phyloP scores from a whole-genome alignment of 1,140 invertebrate genomes.

The Trachymyrmex septentrionalis region DNA sequence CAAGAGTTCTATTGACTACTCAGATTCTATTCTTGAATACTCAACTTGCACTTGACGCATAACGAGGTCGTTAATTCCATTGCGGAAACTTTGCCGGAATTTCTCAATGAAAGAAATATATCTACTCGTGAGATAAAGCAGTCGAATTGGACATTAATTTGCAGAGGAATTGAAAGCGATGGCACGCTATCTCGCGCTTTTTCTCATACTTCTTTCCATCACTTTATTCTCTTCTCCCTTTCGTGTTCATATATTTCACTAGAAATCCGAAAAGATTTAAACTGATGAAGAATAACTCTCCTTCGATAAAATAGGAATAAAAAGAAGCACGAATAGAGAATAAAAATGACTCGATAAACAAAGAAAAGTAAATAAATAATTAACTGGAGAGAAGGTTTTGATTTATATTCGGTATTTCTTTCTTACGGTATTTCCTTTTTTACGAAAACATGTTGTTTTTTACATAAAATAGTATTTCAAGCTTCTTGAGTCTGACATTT shows the following conservation, averaged over 20 bases:
- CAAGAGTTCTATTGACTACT: constrained; percentile 29
- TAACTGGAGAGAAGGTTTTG: background rate
- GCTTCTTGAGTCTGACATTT: too few species aligned
- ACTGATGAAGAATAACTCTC: constrained; percentile 39
- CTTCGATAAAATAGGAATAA: constrained; percentile 3
- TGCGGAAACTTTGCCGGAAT: constrained; percentile 39
- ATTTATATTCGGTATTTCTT: background rate
- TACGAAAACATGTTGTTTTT: too few species aligned
- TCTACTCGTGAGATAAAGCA: constrained; percentile 56
- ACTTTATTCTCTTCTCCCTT: constrained; percentile 2
- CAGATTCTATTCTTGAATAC: constrained; percentile 15
- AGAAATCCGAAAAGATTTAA: constrained; percentile 48
- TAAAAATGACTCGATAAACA: background rate
- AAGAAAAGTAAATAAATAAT: background rate
- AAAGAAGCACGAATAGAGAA: background rate
- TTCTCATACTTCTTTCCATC: constrained; percentile 35
- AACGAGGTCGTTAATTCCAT: constrained; percentile 45
- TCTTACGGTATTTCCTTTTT: too few species aligned
- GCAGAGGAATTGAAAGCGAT: constrained; percentile 52
- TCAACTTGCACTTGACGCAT: constrained; percentile 32
- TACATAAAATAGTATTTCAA: too few species aligned
- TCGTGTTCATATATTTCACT: constrained; percentile 51
- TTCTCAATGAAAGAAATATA: constrained; percentile 55
- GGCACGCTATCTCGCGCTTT: constrained; percentile 36
- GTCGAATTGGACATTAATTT: constrained; percentile 54